Percentiles rank a stretch among this genome's conserved stretches.
Conservation (phyloP, 2,888 invertebrate species). For the Eilema griseolum region DNA sequence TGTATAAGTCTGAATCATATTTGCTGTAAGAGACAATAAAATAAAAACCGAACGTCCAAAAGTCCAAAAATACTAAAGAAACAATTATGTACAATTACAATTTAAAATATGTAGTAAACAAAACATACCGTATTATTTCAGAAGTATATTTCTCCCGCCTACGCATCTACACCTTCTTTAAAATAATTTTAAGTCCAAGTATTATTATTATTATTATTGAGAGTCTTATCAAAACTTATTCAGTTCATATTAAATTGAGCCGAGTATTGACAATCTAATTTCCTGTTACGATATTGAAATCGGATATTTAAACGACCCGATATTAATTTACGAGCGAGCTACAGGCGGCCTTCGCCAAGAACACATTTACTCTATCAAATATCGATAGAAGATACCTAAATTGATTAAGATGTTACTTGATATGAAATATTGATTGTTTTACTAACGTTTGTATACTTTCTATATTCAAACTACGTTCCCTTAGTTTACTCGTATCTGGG, state of each 20-base stretch:
- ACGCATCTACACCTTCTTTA: no score
- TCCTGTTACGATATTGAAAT: conserved; percentile 41
- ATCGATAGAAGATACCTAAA: neutral
- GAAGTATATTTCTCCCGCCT: no score
- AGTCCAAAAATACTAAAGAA: no score
- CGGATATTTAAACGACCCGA: conserved; percentile 28
- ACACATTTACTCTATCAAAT: conserved; percentile 5
- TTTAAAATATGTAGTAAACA: no score
- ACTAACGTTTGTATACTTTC: no score
- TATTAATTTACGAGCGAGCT: conserved; percentile 31
- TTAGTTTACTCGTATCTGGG: no score
- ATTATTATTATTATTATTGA: conserved; percentile 6
- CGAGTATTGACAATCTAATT: conserved; percentile 47
- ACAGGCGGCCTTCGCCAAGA: conserved; percentile 5
- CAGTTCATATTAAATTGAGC: conserved; percentile 33
- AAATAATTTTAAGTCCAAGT: neutral
- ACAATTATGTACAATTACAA: no score
- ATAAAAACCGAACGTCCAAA: no score
- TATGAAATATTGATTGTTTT: neutral
- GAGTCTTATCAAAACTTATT: conserved; percentile 31
- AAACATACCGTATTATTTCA: no score
- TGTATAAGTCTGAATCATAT: neutral
- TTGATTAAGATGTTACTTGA: conserved; percentile 7
- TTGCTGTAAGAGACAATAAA: no score
- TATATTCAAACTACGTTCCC: no score